These are phyloP conservation scores for Drosophila ohnishii DNA, from an alignment of 1,140 invertebrate genomes.

Conservation along the genomic window DNA sequence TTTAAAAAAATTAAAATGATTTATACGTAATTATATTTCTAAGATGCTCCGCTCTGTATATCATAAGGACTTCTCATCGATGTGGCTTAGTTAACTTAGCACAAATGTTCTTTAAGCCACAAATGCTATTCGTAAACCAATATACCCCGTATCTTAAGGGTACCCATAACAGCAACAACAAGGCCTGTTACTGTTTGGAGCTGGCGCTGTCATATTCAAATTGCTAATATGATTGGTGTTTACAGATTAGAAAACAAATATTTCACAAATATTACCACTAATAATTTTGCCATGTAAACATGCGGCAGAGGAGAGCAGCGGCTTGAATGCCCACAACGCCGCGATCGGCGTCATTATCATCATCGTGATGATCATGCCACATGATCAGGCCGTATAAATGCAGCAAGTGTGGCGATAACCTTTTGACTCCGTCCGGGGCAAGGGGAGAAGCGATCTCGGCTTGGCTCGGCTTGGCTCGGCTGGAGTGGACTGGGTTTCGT, in stretches of 20 bases:
- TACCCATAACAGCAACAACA: slow-evolving; percentile 41
- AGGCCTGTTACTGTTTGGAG: slow-evolving; percentile 75
- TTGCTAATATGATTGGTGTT: slow-evolving; percentile 83
- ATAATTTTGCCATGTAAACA: slow-evolving; percentile 76
- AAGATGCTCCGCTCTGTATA: background rate
- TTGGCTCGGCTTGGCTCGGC: background rate
- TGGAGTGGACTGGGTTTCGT: slow-evolving; percentile 26
- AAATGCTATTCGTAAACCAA: background rate
- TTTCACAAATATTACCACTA: slow-evolving; percentile 83
- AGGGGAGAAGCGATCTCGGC: slow-evolving; percentile 10
- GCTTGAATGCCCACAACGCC: slow-evolving; percentile 21
- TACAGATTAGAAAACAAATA: slow-evolving; percentile 83
- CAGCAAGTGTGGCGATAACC: slow-evolving; percentile 81
- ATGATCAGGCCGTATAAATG: slow-evolving; percentile 68
- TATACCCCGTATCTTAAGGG: slow-evolving; percentile 1
- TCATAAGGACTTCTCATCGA: no score
- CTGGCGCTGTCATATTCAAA: slow-evolving; percentile 81
- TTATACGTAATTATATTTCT: background rate
- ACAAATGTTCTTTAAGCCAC: background rate
- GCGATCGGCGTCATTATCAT: slow-evolving; percentile 51
- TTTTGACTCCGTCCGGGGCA: slow-evolving; percentile 74
- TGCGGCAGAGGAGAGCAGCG: slow-evolving; percentile 35
- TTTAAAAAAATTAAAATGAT: no score
- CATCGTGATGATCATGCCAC: slow-evolving; percentile 46
- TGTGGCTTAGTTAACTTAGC: background rate